Evolutionary conservation across 2,888 invertebrate species (phyloP), one percentile per base, ranked within the genome.

Genomic region (Nemapogon koenigi): DNA sequence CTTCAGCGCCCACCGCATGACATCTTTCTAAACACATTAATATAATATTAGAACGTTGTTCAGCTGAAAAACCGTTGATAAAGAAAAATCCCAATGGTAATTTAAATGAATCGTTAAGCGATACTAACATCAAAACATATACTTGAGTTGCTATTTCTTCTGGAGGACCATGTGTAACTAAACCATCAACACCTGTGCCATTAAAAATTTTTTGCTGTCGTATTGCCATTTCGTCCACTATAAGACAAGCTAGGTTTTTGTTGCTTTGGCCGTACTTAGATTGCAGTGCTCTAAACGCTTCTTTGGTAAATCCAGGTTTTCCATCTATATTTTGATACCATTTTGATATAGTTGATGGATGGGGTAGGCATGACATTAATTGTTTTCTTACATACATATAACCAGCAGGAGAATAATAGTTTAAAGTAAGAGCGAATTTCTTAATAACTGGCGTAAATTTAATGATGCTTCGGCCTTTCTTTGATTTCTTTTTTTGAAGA

Each of bases 271-370:
- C 7, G 41, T 43, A 19, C 37, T 47, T 40, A 10, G 25, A 26
- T 44, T 45, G 45, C 16, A 55, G 37, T 22, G 45, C 45, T 36
- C 44, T 35, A 16, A 52, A 48, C 3, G 48, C 43, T 41, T 51
- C 49, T 32, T 38, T 29, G 37, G 41, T 49, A 40, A 62, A 56
- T 3, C 60, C 59, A 3, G 60, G 56, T 3, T 49, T 35, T 3
- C 49, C 54, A 42, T 58, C 47, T 16, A 58, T 42, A 7, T 42
- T 43, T 18, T 43, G 31, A 33, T 54, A 58, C 62, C 59, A 64
- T 25, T 48, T 54, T 25, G 49, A 43, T 6, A 62, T 47, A 2
- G 54, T 58, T 13, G 45, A 45, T 4, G 43, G 38, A 43, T 53
- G 52, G 16, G 62, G 59, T 13, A 59, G 40, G 37, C 42, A 42